Evolutionary conservation across 2,888 invertebrate genomes (phyloP), one percentile per base, ranked within the genome.

Genomic region (Spatulosminthurus flaviceps): DNA sequence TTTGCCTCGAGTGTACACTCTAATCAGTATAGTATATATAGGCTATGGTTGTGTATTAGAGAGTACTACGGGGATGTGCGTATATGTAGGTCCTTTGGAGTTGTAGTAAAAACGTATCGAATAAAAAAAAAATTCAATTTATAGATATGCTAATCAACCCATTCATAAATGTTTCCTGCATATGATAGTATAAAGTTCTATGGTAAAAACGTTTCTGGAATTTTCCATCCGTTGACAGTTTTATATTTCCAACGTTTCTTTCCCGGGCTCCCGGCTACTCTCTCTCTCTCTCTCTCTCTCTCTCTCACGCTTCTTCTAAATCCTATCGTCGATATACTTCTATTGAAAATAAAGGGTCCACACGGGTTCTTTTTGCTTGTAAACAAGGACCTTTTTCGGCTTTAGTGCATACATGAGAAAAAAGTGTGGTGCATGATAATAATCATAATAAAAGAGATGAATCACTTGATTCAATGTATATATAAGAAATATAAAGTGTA

Each of bases 111-210:
- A 34, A 34, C 5, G 34, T 34, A 34, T 9, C 4, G 34, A 16
- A 2, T 26, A 2, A 67, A 64, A 13, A 61, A 19, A 22, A 64
- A 64, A 64, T 19, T 2, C 28, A 51, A 51, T 51, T 51, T 61
- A 74, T 74, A 61, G 60, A 74, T 26, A 74, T 74, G 74, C 64
- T 74, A 74, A 74, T 74, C 28, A 74, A 60, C 19, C 29, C 29
- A 24, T 26, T 67, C 67, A 26, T 22, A 43, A 51, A 43, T 41
- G 22, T 72, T 34, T 1, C 24, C 43, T 24, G 70, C 28, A 28
- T 28, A 24, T 19, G 26, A 13, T 67, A 28, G 16, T n/a, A n/a
- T n/a, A n/a, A n/a, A n/a, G n/a, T n/a, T n/a, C n/a, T n/a, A n/a
- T n/a, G n/a, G n/a, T n/a, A 5, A 64, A 26, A 64, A 64, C 64